A percentile compares a stretch with the other conserved stretches of the same genome.
Conservation (phyloP, 2,113 vertebrate genomes). For the Mirounga angustirostris region DNA sequence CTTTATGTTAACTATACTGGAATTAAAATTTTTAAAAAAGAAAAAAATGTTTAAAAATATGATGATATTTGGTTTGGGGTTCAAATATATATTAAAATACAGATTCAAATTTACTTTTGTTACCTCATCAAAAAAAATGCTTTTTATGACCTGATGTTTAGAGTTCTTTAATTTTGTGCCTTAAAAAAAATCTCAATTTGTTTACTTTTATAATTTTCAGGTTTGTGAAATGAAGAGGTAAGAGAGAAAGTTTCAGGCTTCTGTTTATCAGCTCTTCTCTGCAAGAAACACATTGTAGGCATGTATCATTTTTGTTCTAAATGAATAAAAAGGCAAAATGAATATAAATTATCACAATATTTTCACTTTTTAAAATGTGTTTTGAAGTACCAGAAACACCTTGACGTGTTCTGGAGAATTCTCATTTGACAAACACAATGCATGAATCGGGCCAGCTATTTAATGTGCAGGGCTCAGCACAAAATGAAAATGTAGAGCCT, state of each 20-base stretch:
- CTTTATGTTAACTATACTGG: not conserved
- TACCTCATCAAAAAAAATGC: not conserved
- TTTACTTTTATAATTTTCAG: conserved; percentile 50
- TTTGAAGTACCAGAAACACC: not conserved
- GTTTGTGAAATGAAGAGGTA: conserved; percentile 10
- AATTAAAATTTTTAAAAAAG: not conserved
- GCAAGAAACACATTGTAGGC: not conserved
- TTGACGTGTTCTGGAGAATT: not conserved
- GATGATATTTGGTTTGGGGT: not conserved
- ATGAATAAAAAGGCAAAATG: conserved; percentile 42
- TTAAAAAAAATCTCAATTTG: not conserved
- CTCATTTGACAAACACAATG: not conserved
- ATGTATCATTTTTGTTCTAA: conserved; percentile 43
- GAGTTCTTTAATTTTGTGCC: conserved; percentile 39
- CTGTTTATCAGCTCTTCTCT: conserved; percentile 20
- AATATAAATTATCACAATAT: conserved; percentile 21
- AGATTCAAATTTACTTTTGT: conserved; percentile 51
- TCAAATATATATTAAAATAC: conserved; percentile 49
- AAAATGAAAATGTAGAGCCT: not conserved
- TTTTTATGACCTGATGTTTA: conserved; percentile 21
- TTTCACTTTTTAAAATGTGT: not conserved
- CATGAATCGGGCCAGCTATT: not conserved
- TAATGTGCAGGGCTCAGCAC: not conserved
- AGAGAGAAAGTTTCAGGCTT: not conserved
- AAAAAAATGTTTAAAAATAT: not conserved